These are phyloP conservation scores for Corvus cornix DNA, from an alignment of 2,113 vertebrate species.

Conservation along the genomic window DNA sequence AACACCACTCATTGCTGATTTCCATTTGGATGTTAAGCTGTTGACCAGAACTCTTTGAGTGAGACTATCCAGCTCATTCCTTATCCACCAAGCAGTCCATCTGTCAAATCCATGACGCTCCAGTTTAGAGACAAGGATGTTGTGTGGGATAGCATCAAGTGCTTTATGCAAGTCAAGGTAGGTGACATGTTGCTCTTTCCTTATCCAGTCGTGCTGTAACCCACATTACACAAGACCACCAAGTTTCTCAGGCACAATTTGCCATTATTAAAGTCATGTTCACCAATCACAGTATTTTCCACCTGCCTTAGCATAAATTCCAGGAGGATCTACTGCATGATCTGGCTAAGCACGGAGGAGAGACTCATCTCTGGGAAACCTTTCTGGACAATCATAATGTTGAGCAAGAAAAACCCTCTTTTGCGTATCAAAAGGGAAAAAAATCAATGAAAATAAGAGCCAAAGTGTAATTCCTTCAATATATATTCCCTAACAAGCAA, in stretches of 20 bases:
- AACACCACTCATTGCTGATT: neutral
- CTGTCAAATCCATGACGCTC: neutral
- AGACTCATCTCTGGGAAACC: neutral
- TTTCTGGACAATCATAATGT: neutral
- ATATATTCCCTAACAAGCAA: neutral
- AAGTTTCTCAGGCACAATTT: neutral
- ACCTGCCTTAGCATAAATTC: neutral
- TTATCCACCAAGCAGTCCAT: neutral
- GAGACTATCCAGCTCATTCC: neutral
- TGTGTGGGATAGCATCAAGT: rapidly evolving
- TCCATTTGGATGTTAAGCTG: neutral
- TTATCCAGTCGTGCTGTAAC: neutral
- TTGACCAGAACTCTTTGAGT: neutral
- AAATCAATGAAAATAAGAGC: neutral
- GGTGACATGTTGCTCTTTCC: neutral
- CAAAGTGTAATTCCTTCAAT: neutral
- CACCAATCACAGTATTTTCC: neutral
- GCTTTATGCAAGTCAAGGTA: neutral
- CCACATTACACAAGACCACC: neutral
- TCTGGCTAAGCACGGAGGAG: neutral
- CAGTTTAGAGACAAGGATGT: neutral
- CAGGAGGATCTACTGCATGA: neutral
- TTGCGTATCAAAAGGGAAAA: neutral
- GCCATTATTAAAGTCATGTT: neutral
- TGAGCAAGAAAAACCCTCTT: neutral